These are phyloP conservation scores for Drosophila parvula DNA, from an alignment of 1,140 invertebrate species.

Conservation along the genomic window DNA sequence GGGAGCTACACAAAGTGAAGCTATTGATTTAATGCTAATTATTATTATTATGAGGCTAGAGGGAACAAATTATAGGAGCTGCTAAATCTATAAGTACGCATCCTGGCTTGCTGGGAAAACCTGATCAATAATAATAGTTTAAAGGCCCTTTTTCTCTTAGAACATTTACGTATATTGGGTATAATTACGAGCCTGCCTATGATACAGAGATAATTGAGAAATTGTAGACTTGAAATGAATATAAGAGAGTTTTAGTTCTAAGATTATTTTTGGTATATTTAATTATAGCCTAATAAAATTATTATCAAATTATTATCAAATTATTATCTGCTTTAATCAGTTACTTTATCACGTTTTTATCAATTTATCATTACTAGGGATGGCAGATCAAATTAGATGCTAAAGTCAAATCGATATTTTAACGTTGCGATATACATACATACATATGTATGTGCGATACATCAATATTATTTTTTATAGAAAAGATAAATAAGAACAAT, in stretches of 20 bases:
- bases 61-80: conserved; percentile 6
- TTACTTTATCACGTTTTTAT: no score
- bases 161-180: no score
- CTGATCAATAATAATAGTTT: conserved; percentile 5
- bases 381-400: no score
- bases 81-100: conserved; percentile 1
- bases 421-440: no score
- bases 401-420: no score
- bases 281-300: background rate
- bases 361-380: no score
- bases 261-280: background rate
- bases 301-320: no score
- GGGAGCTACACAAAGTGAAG: background rate
- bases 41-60: conserved; percentile 4
- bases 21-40: conserved; percentile 14
- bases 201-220: background rate
- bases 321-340: no score
- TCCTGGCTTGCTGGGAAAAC: background rate
- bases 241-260: background rate
- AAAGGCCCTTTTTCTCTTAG: background rate
- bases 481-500: no score
- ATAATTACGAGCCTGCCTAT: background rate
- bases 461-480: no score
- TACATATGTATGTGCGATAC: no score
- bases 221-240: background rate